Evolutionary conservation across 2,888 invertebrate genomes (phyloP).

Genomic region (Stramonita haemastoma): DNA sequence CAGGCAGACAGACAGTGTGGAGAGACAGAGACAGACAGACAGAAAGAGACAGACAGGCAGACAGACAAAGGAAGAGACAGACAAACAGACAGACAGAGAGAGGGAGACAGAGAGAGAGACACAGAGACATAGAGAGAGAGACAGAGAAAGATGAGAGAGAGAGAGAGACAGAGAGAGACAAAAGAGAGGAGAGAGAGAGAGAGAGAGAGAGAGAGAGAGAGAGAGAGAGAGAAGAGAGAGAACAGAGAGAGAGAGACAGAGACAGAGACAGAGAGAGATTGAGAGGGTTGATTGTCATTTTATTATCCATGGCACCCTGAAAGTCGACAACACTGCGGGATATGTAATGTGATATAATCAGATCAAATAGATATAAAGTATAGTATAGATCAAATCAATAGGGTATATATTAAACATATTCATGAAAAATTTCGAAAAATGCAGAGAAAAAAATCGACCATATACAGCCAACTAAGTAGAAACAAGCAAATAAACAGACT

Average conservation of each 20-base stretch:
- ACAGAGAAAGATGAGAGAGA: background rate
- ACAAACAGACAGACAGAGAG: too few species aligned
- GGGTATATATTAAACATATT: too few species aligned
- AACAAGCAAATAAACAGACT: background rate
- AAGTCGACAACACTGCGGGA: too few species aligned
- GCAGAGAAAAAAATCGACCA: background rate
- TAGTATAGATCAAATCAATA: too few species aligned
- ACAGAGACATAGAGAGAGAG: background rate
- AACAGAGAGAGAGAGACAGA: too few species aligned
- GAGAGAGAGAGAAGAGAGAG: background rate
- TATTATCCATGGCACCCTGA: too few species aligned
- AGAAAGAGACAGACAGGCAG: too few species aligned
- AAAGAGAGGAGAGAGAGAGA: background rate
- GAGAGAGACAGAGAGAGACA: background rate
- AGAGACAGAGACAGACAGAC: background rate
- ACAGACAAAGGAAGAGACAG: too few species aligned
- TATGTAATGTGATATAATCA: too few species aligned
- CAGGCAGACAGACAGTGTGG: background rate
- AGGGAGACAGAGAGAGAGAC: background rate
- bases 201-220: background rate
- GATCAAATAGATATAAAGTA: too few species aligned
- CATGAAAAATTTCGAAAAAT: too few species aligned
- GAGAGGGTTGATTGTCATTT: too few species aligned
- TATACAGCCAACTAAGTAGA: background rate
- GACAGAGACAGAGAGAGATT: background rate